phyloP scores from a whole-genome alignment of 2,888 invertebrate species.

The Drosophila limbata region DNA sequence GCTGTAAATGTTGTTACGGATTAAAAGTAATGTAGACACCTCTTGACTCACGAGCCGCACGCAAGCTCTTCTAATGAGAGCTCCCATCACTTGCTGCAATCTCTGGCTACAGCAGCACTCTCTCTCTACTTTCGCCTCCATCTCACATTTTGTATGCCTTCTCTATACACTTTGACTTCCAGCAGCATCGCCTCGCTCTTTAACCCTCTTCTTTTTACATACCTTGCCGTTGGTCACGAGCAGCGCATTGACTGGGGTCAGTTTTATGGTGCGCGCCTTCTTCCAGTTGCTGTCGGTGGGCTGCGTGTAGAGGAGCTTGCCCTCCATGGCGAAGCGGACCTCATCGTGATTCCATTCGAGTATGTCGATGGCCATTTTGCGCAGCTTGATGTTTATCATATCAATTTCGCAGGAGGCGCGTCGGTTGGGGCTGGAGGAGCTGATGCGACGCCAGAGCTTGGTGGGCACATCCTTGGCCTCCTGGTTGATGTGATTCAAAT shows the following conservation, averaged over 20 bases:
- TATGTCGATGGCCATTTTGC: slow-evolving; percentile 97
- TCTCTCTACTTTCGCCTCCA: neutral
- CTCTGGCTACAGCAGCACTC: neutral
- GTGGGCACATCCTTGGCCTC: slow-evolving; percentile 96
- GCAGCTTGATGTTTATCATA: slow-evolving; percentile 94
- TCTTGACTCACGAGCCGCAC: neutral
- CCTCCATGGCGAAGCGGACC: slow-evolving; percentile 95
- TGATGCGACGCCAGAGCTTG: slow-evolving; percentile 95
- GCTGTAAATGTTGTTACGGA: too few species aligned
- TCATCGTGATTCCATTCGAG: slow-evolving; percentile 98
- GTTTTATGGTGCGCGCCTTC: slow-evolving; percentile 94
- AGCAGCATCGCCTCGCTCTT: neutral
- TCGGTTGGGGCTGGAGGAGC: slow-evolving; percentile 89
- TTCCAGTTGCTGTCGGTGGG: slow-evolving; percentile 96
- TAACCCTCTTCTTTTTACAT: slow-evolving; percentile 42
- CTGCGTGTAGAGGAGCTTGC: slow-evolving; percentile 94
- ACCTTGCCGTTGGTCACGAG: slow-evolving; percentile 97
- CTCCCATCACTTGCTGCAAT: neutral
- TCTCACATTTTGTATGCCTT: neutral
- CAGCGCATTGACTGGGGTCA: slow-evolving; percentile 94
- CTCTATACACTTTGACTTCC: neutral
- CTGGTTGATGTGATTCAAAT: slow-evolving; percentile 97
- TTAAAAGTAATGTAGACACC: neutral
- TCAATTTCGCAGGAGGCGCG: slow-evolving; percentile 93
- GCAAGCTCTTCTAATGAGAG: neutral